Base-by-base conservation (phyloP, 2,888 invertebrate species). In the Uropetala carovei region DNA sequence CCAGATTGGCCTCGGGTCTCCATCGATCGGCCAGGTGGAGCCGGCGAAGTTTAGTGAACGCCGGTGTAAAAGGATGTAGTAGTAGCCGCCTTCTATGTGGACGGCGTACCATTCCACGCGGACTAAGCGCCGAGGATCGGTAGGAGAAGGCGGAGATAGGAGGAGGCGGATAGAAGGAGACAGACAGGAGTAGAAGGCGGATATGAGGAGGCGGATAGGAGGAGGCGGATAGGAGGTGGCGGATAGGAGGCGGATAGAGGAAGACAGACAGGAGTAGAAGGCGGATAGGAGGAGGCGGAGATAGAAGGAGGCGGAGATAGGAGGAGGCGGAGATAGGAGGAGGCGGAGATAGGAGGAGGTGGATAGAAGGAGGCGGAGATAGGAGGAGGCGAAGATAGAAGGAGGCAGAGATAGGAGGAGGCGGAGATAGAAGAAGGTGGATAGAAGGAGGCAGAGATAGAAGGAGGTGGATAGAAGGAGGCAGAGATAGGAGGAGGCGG, bases 1-100 rank as follows among this genome's bases (percentile, higher is more conserved):
- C 43, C 60, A 89, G 89, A 89, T 89, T 89, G 89, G 89, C 30
- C 89, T 64, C 64, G 64, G 89, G 89, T 89, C 89, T 89, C 89
- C 89, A 89, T 89, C 89, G 89, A 89, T 89, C 64, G 59, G 64
- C 64, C 85, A 86, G 85, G 85, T 86, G 85, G 27, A 59, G 59
- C 59, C 59, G 85, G 64, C 89, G 18, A 64, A 89, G 64, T 89
- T 86, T 86, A 86, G 86, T 86, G 86, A 89, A 89, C 60, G 86
- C 86, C 59, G 60, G 64, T n/a, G 59, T 86, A 86, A 86, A 86
- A 86, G 86, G 86, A 86, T 86, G 86, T 22, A 58, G 58, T 22
- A 58, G 58, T 59, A 30, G 59, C 86, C 60, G 22, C 27, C 86
- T 22, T 58, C n/a, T 16, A 64, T 64, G n/a, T 64, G n/a, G 14